Conservation (phyloP, 2,113 vertebrate species). For the Perca fluviatilis region DNA sequence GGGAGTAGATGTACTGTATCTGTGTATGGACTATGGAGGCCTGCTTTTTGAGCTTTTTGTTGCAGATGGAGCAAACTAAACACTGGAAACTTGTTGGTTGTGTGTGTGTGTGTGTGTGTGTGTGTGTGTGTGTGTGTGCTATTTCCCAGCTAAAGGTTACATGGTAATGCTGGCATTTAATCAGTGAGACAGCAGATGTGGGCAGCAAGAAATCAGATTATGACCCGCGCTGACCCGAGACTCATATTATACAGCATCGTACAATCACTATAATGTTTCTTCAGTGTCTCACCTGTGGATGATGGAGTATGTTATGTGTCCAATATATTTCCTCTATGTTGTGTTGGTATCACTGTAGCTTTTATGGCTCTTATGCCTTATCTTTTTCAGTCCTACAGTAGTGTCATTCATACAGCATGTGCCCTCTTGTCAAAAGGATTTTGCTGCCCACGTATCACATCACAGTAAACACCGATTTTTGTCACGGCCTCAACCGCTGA, state of each 20-base stretch:
- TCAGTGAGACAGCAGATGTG: constrained; percentile 72
- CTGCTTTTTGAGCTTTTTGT: background rate
- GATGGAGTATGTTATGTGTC: background rate
- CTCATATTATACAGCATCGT: constrained; percentile 33
- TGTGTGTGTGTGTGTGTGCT: constrained; percentile 9
- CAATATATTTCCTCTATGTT: background rate
- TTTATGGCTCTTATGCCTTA: background rate
- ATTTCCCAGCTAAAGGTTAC: constrained; percentile 78
- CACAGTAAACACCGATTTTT: too few species aligned
- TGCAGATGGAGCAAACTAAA: constrained; percentile 24
- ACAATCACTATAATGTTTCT: constrained; percentile 26
- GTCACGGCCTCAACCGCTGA: too few species aligned
- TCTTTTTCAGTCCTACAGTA: too few species aligned
- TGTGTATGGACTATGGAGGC: background rate
- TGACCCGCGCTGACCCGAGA: constrained; percentile 47
- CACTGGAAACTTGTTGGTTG: constrained; percentile 4
- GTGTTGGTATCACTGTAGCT: background rate
- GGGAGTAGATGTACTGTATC: background rate
- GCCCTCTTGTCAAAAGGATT: too few species aligned
- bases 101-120: constrained; percentile 1
- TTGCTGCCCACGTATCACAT: too few species aligned
- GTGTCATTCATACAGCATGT: too few species aligned
- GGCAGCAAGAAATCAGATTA: constrained; percentile 72
- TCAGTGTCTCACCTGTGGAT: constrained; percentile 21
- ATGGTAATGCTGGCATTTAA: constrained; percentile 87